Evolutionary conservation across 2,797 vertebrate species (phyloP), one percentile per base, ranked within the genome.

Genomic region (Microctenopoma lineatum): DNA sequence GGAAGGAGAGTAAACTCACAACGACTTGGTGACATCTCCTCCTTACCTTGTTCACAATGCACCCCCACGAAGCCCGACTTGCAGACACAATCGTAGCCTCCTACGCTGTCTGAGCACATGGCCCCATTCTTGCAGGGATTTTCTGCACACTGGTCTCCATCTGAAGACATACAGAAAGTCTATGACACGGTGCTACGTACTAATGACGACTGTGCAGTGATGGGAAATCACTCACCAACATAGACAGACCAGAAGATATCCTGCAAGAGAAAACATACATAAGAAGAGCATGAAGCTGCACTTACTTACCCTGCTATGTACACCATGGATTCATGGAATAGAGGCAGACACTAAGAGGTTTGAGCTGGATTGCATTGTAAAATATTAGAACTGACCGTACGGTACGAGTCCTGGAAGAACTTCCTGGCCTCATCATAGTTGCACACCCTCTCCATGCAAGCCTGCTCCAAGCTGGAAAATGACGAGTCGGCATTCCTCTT

Each of bases 181-280:
- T 38, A 18, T 62, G 16, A 73, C 55, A 57, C 2, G 26, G 54
- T 59, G 29, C 32, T 14, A 55, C 12, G 51, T 8, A 4, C 18
- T 3, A 5, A 15, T 62, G 44, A 61, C 38, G 46, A 42, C 44
- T 5, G 2, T n/a, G 15, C 39, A 55, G 29, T 36, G 50, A 72
- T 26, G 16, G 5, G 7, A 36, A 63, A 56, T 46, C 15, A 25
- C 94, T 93, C 78, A 95, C 94, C 94, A 2, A 95, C 74, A 27
- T 95, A 95, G 66, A 95, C 90, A 0, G 94, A 91, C 94, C 94
- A 95, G 85, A 95, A 95, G 74, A 95, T 93, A 57, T 95, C 94
- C 94, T 95, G 81, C 9, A 82, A 76, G 75, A 81, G 68, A 86
- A 74, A 79, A 45, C 10, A 21, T 2, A 39, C 1, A 3, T 15